A percentile compares a stretch with the other conserved stretches of the same genome.
phyloP scores from a whole-genome alignment of 2,888 invertebrate genomes.

The Thumatha senex region DNA sequence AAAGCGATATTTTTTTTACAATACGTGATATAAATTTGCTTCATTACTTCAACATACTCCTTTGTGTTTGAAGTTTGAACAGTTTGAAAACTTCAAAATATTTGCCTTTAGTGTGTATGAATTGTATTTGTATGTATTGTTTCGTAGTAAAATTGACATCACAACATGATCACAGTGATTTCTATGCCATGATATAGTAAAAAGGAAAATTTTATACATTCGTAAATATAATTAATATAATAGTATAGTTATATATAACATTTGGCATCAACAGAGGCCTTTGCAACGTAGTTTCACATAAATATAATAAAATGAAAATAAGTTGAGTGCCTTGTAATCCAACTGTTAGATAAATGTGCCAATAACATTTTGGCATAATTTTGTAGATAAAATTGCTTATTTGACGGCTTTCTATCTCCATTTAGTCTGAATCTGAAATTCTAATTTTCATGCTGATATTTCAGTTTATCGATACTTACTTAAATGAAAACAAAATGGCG shows the following conservation, averaged over 20 bases:
- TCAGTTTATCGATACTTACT: too few species aligned
- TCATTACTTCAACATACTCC: too few species aligned
- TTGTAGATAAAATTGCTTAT: background rate
- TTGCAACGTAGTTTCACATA: slow-evolving; percentile 21
- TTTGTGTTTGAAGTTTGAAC: too few species aligned
- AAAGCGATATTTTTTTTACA: too few species aligned
- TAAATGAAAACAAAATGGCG: too few species aligned
- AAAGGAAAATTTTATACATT: background rate
- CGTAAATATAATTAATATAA: slow-evolving; percentile 2
- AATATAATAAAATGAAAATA: slow-evolving; percentile 20
- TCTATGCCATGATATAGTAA: background rate
- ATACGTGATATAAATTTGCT: too few species aligned
- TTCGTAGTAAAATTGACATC: background rate
- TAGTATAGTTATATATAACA: slow-evolving; percentile 14
- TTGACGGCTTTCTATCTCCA: background rate
- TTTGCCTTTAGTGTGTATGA: too few species aligned
- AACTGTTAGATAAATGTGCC: slow-evolving; percentile 23
- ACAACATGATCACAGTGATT: background rate
- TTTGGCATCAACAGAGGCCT: slow-evolving; percentile 30
- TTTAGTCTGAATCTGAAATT: background rate
- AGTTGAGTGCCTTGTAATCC: slow-evolving; percentile 31
- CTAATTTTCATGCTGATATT: too few species aligned
- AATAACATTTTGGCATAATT: slow-evolving; percentile 22
- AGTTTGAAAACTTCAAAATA: background rate
- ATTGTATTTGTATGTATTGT: background rate